Base-by-base conservation (phyloP, 2,113 vertebrate species). In the Corydoras sp. region DNA sequence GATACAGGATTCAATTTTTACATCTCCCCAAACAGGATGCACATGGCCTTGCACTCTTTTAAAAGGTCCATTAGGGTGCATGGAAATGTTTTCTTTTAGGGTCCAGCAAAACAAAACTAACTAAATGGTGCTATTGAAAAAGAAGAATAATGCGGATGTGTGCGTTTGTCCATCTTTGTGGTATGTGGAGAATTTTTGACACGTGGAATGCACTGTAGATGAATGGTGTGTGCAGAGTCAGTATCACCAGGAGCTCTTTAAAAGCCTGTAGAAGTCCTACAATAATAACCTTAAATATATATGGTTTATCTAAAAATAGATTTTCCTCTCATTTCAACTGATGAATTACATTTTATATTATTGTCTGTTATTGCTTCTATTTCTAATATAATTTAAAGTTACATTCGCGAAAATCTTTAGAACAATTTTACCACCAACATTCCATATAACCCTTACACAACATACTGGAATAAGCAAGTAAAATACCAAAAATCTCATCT, bases 141-240 rank as follows among this genome's bases (percentile, higher is more conserved):
- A n/a, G 54, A 29, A 63, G 7, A 49, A 12, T 29, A 8, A n/a
- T 61, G 29, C 5, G 29, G 14, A 9, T 18, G 30, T 53, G 14
- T 65, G 55, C 56, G 48, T 58, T 18, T 72, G 32, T 43, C 43
- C 62, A 51, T 48, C 13, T 48, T 53, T 53, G 31, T 53, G 74
- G 74, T 72, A 79, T 76, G 77, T 69, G 70, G 70, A 67, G 73
- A 53, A 70, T 62, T 74, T 60, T 56, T 73, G 77, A 76, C 58
- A 30, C 24, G 70, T 76, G 77, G 73, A 51, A 76, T 73, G 65
- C 56, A 32, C 50, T 9, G 73, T 54, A 79, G 69, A 76, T 73
- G 50, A 69, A 70, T 70, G 70, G 56, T 61, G 73, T 64, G 48
- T 43, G 74, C 66, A 72, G 59, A 62, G 61, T 61, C 35, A 73